A percentile compares a stretch with the other conserved stretches of the same genome.
phyloP scores from a whole-genome alignment of 1,140 invertebrate species.

The Micrasema longulum region DNA sequence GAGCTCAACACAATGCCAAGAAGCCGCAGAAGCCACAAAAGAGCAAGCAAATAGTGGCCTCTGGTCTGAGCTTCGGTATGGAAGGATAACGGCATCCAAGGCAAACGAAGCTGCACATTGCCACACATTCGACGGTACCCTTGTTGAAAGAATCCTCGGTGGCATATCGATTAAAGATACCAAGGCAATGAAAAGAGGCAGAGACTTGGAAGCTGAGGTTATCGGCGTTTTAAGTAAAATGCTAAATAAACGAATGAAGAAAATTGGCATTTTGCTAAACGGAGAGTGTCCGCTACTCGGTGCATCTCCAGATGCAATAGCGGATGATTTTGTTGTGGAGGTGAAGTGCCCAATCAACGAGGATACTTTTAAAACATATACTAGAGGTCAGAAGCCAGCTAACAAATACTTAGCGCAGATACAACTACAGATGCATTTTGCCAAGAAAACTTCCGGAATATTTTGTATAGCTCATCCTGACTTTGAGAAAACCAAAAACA shows the following conservation, averaged over 20 bases:
- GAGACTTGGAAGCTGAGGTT: background rate
- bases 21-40: background rate
- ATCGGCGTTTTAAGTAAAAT: background rate
- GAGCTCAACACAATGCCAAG: background rate
- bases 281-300: background rate
- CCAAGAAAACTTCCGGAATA: background rate
- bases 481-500: background rate
- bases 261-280: background rate
- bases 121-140: background rate
- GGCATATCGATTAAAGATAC: background rate
- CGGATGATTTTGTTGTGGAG: background rate
- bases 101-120: background rate
- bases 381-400: background rate
- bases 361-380: background rate
- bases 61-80: background rate
- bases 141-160: background rate
- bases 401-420: background rate
- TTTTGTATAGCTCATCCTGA: background rate
- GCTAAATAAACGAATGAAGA: background rate
- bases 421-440: background rate
- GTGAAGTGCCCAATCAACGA: constrained; percentile 2
- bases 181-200: background rate
- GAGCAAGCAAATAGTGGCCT: background rate
- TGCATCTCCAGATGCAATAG: background rate
- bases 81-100: constrained; percentile 7